Percentiles rank a stretch among this genome's conserved stretches.
Evolutionary conservation across 2,797 vertebrate species (phyloP).

Genomic region (Enteromius treurensis): DNA sequence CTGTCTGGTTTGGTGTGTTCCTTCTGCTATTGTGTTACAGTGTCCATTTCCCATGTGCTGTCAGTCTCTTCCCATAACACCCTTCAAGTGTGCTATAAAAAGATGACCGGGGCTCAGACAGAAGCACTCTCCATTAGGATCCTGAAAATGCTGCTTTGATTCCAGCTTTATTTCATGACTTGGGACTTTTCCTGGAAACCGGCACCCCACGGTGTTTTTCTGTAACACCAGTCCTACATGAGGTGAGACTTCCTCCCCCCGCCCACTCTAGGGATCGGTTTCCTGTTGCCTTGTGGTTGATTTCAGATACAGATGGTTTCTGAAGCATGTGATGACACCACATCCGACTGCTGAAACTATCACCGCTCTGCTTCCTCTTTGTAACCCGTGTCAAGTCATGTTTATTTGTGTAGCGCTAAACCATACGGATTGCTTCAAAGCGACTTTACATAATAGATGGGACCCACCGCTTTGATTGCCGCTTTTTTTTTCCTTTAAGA

Average conservation of each 20-base stretch:
- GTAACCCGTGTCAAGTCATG: constrained; percentile 30
- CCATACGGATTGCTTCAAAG: not conserved
- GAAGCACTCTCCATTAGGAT: not conserved
- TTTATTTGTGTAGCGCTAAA: not conserved
- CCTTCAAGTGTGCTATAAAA: not conserved
- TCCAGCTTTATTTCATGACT: not conserved
- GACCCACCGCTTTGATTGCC: not conserved
- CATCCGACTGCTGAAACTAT: constrained; percentile 66
- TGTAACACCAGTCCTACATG: constrained; percentile 29
- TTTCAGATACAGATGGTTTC: constrained; percentile 60
- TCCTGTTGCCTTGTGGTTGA: constrained; percentile 64
- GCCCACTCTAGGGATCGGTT: constrained; percentile 30
- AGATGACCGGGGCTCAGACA: not conserved
- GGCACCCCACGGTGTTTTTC: not conserved
- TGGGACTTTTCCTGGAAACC: not conserved
- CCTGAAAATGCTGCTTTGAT: not conserved
- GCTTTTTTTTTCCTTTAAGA: not conserved
- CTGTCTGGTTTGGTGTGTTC: constrained; percentile 43
- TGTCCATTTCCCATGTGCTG: not conserved
- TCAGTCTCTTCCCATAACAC: not conserved
- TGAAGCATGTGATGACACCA: constrained; percentile 58
- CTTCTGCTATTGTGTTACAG: not conserved
- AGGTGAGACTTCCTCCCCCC: constrained; percentile 48
- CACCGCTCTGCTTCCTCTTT: constrained; percentile 64
- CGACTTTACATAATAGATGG: not conserved